Percentiles rank a stretch among this genome's conserved stretches.
Evolutionary conservation across 2,113 vertebrate species (phyloP).

Genomic region (Mobula hypostoma): DNA sequence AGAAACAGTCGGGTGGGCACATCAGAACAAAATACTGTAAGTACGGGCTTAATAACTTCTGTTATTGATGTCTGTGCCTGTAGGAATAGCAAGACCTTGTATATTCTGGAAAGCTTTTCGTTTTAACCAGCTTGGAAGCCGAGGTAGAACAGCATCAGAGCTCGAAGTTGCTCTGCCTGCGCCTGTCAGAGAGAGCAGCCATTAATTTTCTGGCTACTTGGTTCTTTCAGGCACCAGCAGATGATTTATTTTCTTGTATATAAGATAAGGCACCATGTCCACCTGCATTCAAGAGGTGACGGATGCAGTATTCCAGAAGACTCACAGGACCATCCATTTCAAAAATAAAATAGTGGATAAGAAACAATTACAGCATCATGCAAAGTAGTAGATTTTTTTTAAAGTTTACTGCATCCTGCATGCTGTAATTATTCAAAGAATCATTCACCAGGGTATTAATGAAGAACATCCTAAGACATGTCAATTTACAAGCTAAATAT

Average conservation of each 20-base stretch:
- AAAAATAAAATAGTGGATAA: not conserved
- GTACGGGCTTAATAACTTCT: not conserved
- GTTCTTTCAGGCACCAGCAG: constrained; percentile 30
- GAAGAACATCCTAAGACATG: not conserved
- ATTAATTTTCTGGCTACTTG: constrained; percentile 35
- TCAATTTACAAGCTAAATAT: not conserved
- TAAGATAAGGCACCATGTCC: constrained; percentile 30
- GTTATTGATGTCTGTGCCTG: not conserved
- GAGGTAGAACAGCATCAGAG: not conserved
- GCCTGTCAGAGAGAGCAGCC: constrained; percentile 11
- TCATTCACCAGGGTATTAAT: not conserved
- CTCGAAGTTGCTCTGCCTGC: not conserved
- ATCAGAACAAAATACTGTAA: not conserved
- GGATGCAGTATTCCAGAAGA: constrained; percentile 25
- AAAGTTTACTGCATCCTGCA: constrained; percentile 14
- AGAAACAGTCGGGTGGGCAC: not conserved
- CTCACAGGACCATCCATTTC: constrained; percentile 30
- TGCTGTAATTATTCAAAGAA: constrained; percentile 15
- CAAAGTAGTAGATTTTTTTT: not conserved
- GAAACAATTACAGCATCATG: constrained; percentile 9
- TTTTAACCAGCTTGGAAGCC: not conserved
- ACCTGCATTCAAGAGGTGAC: constrained; percentile 32
- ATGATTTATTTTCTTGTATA: constrained; percentile 31
- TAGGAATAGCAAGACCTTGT: not conserved
- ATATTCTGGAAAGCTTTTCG: not conserved